Evolutionary conservation across 2,113 vertebrate species (phyloP).

Genomic region (Grammomys dolichurus): DNA sequence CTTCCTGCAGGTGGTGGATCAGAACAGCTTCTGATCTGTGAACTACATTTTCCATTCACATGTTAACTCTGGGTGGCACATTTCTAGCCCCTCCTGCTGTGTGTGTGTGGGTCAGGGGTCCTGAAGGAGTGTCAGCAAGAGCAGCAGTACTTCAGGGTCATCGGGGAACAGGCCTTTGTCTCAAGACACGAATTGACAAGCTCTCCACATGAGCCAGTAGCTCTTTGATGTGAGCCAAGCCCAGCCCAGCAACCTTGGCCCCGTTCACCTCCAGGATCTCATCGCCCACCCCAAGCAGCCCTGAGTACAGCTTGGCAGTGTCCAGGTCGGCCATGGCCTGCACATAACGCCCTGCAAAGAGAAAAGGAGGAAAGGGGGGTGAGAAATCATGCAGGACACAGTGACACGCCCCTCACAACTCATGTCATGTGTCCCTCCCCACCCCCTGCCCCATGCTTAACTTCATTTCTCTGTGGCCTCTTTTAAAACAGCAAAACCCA

Average conservation of each 20-base stretch:
- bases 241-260: conserved; percentile 91
- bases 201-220: conserved; percentile 90
- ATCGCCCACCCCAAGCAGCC: conserved; percentile 93
- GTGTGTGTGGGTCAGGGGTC: background rate
- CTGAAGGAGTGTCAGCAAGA: background rate
- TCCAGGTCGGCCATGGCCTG: conserved; percentile 91
- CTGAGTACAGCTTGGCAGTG: conserved; percentile 92
- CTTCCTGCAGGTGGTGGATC: background rate
- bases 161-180: conserved; percentile 88
- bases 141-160: conserved; percentile 73
- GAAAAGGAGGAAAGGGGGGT: background rate
- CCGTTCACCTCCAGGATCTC: conserved; percentile 97
- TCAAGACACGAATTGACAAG: conserved; percentile 91
- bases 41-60: background rate
- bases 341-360: conserved; percentile 92
- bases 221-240: conserved; percentile 88
- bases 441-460: rapidly evolving
- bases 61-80: background rate
- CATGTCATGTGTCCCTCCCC: background rate
- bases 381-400: background rate
- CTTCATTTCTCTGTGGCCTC: background rate
- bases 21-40: background rate
- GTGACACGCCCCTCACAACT: background rate
- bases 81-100: background rate
- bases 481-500: background rate